Evolutionary conservation across 2,113 vertebrate genomes (phyloP), one percentile per base, ranked within the genome.

Genomic region (Craseonycteris thonglongyai): DNA sequence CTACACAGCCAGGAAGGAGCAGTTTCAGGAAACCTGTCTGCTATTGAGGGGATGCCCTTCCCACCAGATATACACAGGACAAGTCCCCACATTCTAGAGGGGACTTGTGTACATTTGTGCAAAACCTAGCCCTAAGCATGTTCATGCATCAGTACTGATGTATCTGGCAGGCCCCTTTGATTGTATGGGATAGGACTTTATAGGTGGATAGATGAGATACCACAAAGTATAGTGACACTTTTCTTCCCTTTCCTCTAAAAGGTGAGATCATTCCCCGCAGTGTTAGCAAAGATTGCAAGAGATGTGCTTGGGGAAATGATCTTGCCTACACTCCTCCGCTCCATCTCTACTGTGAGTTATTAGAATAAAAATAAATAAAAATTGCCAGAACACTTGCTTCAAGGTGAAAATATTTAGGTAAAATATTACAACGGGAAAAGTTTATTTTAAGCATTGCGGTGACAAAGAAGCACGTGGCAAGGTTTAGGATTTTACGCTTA

Each of bases 401-500:
- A 96, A 94, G 87, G 89, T 96, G 91, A 96, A 94, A 92, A 93
- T 91, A 92, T 90, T 94, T 94, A 95, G 92, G 82, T 51, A 90
- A 92, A 92, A 90, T 93, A 91, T 96, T 88, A 61, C 90, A 63
- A 90, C 1, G 6, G 94, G 68, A 90, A 92, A 90, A 81, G 79
- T 93, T 95, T 90, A 95, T 95, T 93, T 95, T 96, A 75, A 92
- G 65, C 54, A 33, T 84, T 80, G 38, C 94, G 90, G 65, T 92
- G 66, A 81, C 59, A 88, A 91, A 72, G 65, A 80, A 93, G 58
- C 14, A 6, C 42, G 22, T 87, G 40, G 82, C 91, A 88, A 21
- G 47, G 45, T 86, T 65, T 66, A 54, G 91, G 56, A 75, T 82
- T 84, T 85, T 86, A n/a, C 94, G 65, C 47, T 82, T 26, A 58